phyloP scores from a whole-genome alignment of 2,888 invertebrate genomes.

The Yponomeuta malinellus region DNA sequence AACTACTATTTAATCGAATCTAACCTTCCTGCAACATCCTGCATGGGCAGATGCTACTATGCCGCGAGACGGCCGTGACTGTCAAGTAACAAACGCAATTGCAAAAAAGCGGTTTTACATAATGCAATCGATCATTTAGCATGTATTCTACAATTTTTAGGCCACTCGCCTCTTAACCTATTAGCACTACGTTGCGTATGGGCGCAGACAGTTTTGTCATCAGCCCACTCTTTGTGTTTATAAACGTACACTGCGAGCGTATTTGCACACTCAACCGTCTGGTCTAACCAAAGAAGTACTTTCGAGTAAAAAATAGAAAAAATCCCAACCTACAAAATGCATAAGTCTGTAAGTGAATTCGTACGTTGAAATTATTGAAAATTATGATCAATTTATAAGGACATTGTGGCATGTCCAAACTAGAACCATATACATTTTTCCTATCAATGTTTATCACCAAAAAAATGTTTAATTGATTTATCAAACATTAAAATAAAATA shows the following conservation, averaged over 20 bases:
- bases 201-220: conserved; percentile 48
- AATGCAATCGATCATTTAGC: conserved; percentile 24
- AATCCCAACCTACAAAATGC: conserved; percentile 40
- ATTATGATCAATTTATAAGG: background rate
- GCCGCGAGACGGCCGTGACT: background rate
- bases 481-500: no score
- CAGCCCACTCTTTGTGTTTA: conserved; percentile 46
- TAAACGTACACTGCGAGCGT: conserved; percentile 27
- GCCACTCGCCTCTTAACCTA: conserved; percentile 41
- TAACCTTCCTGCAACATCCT: no score
- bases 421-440: no score
- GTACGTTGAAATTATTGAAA: background rate
- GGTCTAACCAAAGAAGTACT: conserved; percentile 27
- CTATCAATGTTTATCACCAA: no score
- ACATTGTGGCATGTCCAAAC: no score
- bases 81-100: background rate
- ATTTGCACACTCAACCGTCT: conserved; percentile 40
- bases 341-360: conserved; percentile 45
- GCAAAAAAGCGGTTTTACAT: background rate
- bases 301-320: conserved; percentile 27
- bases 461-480: no score
- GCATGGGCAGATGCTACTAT: no score
- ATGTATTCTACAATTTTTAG: conserved; percentile 36
- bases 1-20: no score
- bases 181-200: conserved; percentile 57